phyloP scores from a whole-genome alignment of 2,113 vertebrate genomes.

The Heteronetta atricapilla region DNA sequence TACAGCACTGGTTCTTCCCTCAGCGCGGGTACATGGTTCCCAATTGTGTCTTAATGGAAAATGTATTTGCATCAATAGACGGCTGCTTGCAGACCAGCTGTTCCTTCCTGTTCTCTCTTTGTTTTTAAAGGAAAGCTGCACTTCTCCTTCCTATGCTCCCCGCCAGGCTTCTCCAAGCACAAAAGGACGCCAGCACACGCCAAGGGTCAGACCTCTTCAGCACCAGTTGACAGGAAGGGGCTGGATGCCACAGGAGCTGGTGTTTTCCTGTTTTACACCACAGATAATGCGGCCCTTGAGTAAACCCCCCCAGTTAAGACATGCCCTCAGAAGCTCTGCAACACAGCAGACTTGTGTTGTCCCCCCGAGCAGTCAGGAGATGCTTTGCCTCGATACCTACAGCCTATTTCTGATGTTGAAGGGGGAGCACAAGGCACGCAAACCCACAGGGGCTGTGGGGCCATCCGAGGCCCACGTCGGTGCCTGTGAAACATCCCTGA shows the following conservation, averaged over 20 bases:
- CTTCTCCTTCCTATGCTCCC: constrained; percentile 18
- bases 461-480: accelerated
- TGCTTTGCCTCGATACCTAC: neutral
- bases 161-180: neutral
- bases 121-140: neutral
- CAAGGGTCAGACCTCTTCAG: constrained; percentile 9
- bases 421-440: neutral
- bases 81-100: constrained; percentile 12
- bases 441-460: neutral
- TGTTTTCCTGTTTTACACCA: neutral
- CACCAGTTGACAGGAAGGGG: neutral
- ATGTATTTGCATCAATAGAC: neutral
- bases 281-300: neutral
- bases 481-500: too few species aligned
- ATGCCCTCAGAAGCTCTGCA: neutral
- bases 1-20: neutral
- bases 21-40: neutral
- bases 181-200: neutral
- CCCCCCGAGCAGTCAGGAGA: neutral
- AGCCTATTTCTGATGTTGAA: neutral
- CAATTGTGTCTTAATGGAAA: constrained; percentile 12
- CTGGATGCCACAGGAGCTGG: neutral
- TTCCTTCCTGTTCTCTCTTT: constrained; percentile 44
- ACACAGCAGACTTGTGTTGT: neutral
- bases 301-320: neutral